Conservation (phyloP, 2,797 vertebrate genomes). For the Adelosebastes latens region DNA sequence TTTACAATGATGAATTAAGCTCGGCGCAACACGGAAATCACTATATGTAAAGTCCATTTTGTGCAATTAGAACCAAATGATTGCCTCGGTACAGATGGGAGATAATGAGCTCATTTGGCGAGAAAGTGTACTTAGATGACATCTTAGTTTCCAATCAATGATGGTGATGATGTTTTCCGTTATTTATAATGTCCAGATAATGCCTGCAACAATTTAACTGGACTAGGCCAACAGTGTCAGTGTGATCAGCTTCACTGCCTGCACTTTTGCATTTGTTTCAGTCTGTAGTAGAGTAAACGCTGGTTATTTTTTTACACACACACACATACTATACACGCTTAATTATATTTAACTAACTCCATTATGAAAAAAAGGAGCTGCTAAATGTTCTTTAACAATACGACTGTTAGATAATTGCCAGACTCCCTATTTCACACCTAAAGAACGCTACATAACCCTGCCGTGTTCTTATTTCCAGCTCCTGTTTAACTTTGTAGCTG, state of each 20-base stretch:
- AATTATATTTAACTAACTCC: neutral
- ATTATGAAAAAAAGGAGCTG: neutral
- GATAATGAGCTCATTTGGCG: constrained; percentile 31
- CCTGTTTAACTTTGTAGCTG: neutral
- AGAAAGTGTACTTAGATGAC: neutral
- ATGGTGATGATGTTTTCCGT: neutral
- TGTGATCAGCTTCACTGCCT: neutral
- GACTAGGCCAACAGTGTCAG: neutral
- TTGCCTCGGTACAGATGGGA: neutral
- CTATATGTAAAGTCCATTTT: constrained; percentile 3
- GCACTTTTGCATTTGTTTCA: neutral
- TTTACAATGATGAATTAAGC: neutral
- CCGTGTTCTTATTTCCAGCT: neutral
- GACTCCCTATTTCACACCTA: neutral
- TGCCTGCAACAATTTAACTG: neutral
- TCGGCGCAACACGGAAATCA: neutral
- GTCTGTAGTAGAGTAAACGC: neutral
- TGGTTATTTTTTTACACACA: neutral
- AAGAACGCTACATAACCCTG: neutral
- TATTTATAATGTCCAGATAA: neutral
- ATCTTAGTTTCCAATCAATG: neutral
- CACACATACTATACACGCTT: fast-evolving
- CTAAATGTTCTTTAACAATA: neutral
- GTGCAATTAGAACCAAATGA: neutral
- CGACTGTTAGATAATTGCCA: neutral